Percentiles rank a stretch among this genome's conserved stretches.
Conservation (phyloP, 1,140 invertebrate species). For the Gryon sp. region DNA sequence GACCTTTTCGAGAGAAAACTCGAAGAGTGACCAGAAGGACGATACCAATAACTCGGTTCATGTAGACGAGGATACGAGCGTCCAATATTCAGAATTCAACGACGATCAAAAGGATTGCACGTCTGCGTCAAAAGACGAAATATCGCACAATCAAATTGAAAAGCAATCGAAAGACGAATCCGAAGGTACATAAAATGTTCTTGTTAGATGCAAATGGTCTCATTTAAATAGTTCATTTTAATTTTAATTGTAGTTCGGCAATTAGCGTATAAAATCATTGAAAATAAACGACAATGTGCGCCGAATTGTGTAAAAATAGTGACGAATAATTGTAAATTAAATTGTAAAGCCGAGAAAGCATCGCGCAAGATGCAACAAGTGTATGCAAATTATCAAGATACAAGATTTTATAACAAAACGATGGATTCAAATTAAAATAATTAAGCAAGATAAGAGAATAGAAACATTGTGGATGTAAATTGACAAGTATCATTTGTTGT, state of each 20-base stretch:
- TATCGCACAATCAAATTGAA: slow-evolving; percentile 5
- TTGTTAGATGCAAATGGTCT: neutral
- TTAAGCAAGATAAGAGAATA: neutral
- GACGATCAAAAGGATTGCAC: slow-evolving; percentile 35
- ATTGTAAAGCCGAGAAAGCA: slow-evolving; percentile 17
- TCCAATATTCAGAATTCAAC: slow-evolving; percentile 28
- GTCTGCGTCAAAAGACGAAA: slow-evolving; percentile 17
- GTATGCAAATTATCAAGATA: neutral
- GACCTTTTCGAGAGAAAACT: slow-evolving; percentile 31
- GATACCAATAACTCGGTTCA: neutral
- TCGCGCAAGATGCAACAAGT: neutral
- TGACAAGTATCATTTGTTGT: slow-evolving; percentile 32
- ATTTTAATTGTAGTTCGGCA: slow-evolving; percentile 25
- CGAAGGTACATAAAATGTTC: slow-evolving; percentile 41
- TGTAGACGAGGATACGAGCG: slow-evolving; percentile 23
- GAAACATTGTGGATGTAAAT: neutral
- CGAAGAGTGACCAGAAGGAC: slow-evolving; percentile 22
- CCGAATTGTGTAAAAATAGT: slow-evolving; percentile 6
- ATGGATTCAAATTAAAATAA: slow-evolving; percentile 29
- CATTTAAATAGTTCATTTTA: slow-evolving; percentile 6
- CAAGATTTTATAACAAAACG: neutral
- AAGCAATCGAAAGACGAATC: neutral
- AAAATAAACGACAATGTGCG: slow-evolving; percentile 19
- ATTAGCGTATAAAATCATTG: neutral
- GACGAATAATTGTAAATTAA: slow-evolving; percentile 7